These are phyloP conservation scores for Norana najaformis DNA, from an alignment of 2,888 invertebrate species.

Conservation along the genomic window DNA sequence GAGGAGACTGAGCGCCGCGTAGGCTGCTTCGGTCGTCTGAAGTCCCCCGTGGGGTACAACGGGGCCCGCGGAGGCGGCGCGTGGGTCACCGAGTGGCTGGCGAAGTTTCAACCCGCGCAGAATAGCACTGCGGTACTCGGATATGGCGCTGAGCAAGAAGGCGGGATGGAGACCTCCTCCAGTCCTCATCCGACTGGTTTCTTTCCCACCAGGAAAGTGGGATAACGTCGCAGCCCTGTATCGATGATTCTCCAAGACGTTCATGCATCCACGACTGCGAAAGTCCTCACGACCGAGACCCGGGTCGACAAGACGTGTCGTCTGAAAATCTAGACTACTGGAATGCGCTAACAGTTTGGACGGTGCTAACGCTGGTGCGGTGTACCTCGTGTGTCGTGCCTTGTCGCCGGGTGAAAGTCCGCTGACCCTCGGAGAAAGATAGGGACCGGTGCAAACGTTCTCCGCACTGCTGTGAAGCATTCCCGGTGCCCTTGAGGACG, in stretches of 20 bases:
- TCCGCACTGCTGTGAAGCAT: not conserved
- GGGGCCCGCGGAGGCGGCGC: not conserved
- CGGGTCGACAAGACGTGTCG: not conserved
- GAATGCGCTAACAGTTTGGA: not conserved
- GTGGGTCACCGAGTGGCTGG: not conserved
- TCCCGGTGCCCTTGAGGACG: not conserved
- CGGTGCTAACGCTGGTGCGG: not conserved
- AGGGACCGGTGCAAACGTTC: not conserved
- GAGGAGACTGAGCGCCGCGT: constrained; percentile 44
- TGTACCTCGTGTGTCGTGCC: not conserved
- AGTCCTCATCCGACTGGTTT: constrained; percentile 26
- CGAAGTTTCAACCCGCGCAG: constrained; percentile 37
- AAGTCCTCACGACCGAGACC: not conserved
- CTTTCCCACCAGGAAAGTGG: not conserved
- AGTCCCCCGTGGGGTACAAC: not conserved
- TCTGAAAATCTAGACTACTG: not conserved
- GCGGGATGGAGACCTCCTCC: not conserved
- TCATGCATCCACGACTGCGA: not conserved
- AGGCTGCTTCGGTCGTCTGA: not conserved
- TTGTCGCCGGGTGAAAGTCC: not conserved
- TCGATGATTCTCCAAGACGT: constrained; percentile 24
- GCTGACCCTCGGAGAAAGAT: not conserved
- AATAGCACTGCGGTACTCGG: constrained; percentile 26
- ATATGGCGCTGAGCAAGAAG: constrained; percentile 8
- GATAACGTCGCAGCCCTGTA: constrained; percentile 27